Conservation (phyloP, 2,888 invertebrate species). For the Phymatocera aterrima region DNA sequence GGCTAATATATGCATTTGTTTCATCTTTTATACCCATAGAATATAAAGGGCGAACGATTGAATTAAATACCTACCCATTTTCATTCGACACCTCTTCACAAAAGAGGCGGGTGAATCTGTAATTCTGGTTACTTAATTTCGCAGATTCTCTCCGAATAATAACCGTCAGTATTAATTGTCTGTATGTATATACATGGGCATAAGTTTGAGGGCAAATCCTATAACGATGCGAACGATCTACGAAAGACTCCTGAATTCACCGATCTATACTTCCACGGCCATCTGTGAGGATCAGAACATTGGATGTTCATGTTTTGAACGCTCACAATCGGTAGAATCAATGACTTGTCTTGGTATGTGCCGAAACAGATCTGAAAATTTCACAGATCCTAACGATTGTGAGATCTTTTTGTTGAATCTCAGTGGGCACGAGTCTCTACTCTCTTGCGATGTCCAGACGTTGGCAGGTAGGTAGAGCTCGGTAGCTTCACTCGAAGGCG, state of each 20-base stretch:
- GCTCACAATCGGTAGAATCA: neutral
- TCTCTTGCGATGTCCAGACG: neutral
- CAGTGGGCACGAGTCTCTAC: neutral
- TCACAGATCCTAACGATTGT: neutral
- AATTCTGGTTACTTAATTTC: conserved; percentile 2
- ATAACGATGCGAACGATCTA: neutral
- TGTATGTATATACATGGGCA: neutral
- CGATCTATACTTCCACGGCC: neutral
- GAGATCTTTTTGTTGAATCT: neutral
- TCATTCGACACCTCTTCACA: neutral
- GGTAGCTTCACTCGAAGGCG: neutral
- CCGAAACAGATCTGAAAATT: neutral
- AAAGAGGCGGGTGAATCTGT: neutral
- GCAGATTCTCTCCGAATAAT: neutral
- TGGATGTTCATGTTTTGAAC: neutral
- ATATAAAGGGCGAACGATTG: neutral
- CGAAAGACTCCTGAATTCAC: neutral
- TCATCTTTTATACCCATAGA: conserved; percentile 4
- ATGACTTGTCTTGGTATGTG: neutral
- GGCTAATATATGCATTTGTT: conserved; percentile 6
- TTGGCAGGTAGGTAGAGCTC: neutral
- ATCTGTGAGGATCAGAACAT: neutral
- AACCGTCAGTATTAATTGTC: neutral
- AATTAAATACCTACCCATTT: conserved; percentile 10
- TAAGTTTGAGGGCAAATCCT: neutral